Base-by-base conservation (phyloP, 2,797 vertebrate species). In the Bovichtus diacanthus region DNA sequence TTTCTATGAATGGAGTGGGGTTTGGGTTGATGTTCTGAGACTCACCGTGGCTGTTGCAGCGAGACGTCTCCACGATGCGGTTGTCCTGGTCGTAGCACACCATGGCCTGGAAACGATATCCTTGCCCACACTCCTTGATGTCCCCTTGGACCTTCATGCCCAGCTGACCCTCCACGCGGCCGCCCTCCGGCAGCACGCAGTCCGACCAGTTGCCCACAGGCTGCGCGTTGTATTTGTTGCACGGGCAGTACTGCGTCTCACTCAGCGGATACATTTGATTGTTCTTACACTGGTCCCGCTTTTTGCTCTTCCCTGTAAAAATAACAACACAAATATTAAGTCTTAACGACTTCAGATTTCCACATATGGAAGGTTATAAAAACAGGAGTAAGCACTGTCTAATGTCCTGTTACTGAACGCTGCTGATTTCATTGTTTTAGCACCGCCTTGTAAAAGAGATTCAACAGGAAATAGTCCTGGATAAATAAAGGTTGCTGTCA, bases 121-220 rank as follows among this genome's bases (percentile, higher is more conserved):
- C 98, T 90, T 98, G 97, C 13, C 98, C 98, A 10, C 98, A 99
- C 38, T 99, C 98, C 86, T 96, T 98, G 81, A 95, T 80, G 31
- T 99, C 98, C 23, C 97, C 97, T 89, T 96, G 97, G 0, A 96
- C 95, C 84, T 97, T 99, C 96, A 96, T 94, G 58, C 96, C 97
- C 87, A 97, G 87, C 9, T 96, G 82, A 0, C 92, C 93, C 78
- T 99, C 98, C 60, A 93, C 64, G 62, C 96, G 96, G 2, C 97
- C 96, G 0, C 92, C 91, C 69, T 99, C 98, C 0, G 97, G 96
- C 11, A 99, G 91, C 71, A 99, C 94, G 55, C 98, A 99, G 91
- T 99, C 98, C 0, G 98, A 99, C 97, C 98, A 99, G 81, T 99
- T 98, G 7, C 98, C 97, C 82, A 99, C 96, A 0, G 98, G 96